phyloP scores from a whole-genome alignment of 1,140 invertebrate genomes.

The Tetramorium parvispinum region DNA sequence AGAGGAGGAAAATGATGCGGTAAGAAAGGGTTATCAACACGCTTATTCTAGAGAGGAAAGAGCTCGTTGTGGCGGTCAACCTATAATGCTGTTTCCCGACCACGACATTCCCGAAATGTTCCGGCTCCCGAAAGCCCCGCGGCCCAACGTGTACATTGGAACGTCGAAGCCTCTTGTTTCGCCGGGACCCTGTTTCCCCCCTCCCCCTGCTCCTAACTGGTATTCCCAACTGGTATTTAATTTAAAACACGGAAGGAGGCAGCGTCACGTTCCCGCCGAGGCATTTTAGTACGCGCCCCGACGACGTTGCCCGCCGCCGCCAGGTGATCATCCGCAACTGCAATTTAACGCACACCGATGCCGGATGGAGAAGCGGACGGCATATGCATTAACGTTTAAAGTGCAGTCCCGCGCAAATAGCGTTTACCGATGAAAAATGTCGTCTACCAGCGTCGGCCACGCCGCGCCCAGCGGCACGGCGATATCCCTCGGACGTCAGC shows the following conservation, averaged over 20 bases:
- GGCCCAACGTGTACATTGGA: conserved; percentile 36
- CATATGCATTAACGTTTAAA: conserved; percentile 61
- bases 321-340: conserved; percentile 56
- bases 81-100: conserved; percentile 23
- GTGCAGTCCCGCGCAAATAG: conserved; percentile 53
- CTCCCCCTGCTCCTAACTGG: neutral
- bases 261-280: neutral
- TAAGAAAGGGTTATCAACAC: neutral
- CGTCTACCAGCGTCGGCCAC: conserved; percentile 18
- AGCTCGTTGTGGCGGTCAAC: neutral
- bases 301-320: conserved; percentile 6
- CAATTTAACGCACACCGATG: conserved; percentile 41
- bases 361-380: conserved; percentile 37
- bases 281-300: conserved; percentile 3
- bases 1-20: conserved; percentile 16
- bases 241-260: conserved; percentile 59
- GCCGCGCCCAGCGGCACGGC: neutral
- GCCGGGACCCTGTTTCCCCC: conserved; percentile 2
- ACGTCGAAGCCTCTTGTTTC: conserved; percentile 57
- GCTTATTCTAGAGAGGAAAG: neutral
- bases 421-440: conserved; percentile 61
- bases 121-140: conserved; percentile 33
- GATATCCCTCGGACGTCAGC: conserved; percentile 49
- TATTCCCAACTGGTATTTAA: conserved; percentile 62
- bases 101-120: conserved; percentile 72